Conservation (phyloP, 2,113 vertebrate genomes). For the Spilogale gracilis region DNA sequence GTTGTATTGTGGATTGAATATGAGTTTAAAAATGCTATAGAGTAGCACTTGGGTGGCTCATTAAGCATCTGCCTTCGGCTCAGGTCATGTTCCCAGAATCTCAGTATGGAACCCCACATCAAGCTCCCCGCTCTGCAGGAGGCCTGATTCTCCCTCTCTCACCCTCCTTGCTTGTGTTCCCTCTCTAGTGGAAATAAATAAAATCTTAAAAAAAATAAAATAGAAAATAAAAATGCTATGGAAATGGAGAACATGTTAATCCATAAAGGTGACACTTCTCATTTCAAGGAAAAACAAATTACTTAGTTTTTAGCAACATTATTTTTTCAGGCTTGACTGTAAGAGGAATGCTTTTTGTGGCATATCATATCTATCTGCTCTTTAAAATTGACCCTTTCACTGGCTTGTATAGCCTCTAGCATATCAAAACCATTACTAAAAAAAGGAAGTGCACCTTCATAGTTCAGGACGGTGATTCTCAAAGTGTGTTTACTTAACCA, state of each 20-base stretch:
- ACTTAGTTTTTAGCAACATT: neutral
- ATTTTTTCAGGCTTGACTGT: neutral
- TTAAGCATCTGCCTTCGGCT: too few species aligned
- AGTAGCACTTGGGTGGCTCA: too few species aligned
- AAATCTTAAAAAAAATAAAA: too few species aligned
- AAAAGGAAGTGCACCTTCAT: accelerated
- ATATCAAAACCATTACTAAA: neutral
- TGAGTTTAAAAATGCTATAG: neutral
- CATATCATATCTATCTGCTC: neutral
- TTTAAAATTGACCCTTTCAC: neutral
- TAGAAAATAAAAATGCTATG: neutral
- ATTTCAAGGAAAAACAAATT: neutral
- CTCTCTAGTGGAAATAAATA: too few species aligned
- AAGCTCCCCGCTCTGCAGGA: too few species aligned
- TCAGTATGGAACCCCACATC: too few species aligned
- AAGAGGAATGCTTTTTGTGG: neutral
- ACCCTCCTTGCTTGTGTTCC: too few species aligned
- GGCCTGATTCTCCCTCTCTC: too few species aligned
- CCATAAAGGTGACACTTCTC: neutral
- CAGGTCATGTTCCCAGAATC: too few species aligned
- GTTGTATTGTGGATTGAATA: neutral
- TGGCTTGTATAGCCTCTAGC: neutral
- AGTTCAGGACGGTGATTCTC: neutral
- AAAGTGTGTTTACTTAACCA: neutral
- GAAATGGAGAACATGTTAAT: neutral